Evolutionary conservation across 2,113 vertebrate genomes (phyloP), one percentile per base, ranked within the genome.

Genomic region (Marmota monax): DNA sequence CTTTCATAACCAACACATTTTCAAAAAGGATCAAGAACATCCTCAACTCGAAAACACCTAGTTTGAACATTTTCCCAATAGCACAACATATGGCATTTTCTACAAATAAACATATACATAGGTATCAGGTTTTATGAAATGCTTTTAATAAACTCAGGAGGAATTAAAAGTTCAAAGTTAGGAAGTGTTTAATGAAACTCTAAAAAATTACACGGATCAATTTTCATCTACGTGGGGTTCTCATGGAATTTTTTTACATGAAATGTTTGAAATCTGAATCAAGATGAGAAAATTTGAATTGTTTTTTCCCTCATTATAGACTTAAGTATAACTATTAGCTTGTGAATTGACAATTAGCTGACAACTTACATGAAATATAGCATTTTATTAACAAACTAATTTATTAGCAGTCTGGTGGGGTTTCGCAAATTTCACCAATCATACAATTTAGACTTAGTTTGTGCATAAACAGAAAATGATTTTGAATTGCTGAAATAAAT

Each of bases 331-430:
- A 42, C 27, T 29, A 65, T 90, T 74, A 37, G 77, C 17, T 96
- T 58, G 90, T 29, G 56, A 67, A 70, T 78, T 58, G 53, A 85
- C 1, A 74, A 70, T 39, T 92, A 95, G 85, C 12, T 65, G 23
- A 84, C 37, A 73, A 42, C 3, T 53, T 86, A 73, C 48, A 82
- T 86, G 20, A 97, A 97, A 95, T 91, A 94, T 4, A 84, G 37
- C 74, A 7, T 32, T 96, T 96, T 95, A 84, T 96, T 95, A 85
- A 89, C 32, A 86, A 96, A 86, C 34, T 42, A 73, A 91, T 89
- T 84, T 82, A 18, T 88, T 73, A 96, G 73, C 29, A 86, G 34
- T 84, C 10, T 56, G 48, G 37, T 51, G 5, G 37, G 70, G 25
- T 89, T 92, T 94, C 51, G 95, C 42, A 56, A 72, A 84, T 93